Base-by-base conservation (phyloP, 1,140 invertebrate genomes). In the Mercenaria mercenaria region DNA sequence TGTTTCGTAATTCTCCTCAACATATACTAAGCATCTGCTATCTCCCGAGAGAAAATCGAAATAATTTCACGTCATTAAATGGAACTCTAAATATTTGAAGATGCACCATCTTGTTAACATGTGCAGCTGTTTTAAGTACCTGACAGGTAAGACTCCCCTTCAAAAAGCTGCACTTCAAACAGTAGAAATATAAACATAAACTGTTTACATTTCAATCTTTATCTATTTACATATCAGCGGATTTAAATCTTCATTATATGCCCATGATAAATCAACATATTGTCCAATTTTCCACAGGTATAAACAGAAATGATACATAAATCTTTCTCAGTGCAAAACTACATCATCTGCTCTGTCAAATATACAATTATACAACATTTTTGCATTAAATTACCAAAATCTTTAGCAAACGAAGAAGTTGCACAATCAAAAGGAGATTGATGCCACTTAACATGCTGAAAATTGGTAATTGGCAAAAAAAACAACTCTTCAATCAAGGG, bases 151-250 rank as follows among this genome's bases (percentile, higher is more conserved):
- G 15, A 29, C 15, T 29, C n/a, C 29, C 23, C 59, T 10, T 64
- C 6, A 10, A 29, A 20, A 64, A 15, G 4, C 3, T 26, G 59
- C 76, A 39, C 67, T 72, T 72, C 34, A 72, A 72, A 39, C 34
- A 32, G 67, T 34, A 77, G 86, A 86, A 26, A 67, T 72, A 32
- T 64, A 47, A 56, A 79, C 32, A 79, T 56, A 29, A 79, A 79
- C 43, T 79, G 76, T 79, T 79, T 79, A 79, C 43, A 79, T 8
- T 41, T 47, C 29, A 79, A 47, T 79, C 52, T 29, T 0, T 1
- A 43, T 72, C 67, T 72, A n/a, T 69, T 69, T 69, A 72, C 39
- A 23, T 29, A 64, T 64, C 26, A 8, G 20, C 26, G 26, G 59
- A 29, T 64, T 64, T 64, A 64, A 8, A 64, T 64, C 59, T n/a